Base-by-base conservation (phyloP, 2,113 vertebrate species). In the Prochilodus magdalenae region DNA sequence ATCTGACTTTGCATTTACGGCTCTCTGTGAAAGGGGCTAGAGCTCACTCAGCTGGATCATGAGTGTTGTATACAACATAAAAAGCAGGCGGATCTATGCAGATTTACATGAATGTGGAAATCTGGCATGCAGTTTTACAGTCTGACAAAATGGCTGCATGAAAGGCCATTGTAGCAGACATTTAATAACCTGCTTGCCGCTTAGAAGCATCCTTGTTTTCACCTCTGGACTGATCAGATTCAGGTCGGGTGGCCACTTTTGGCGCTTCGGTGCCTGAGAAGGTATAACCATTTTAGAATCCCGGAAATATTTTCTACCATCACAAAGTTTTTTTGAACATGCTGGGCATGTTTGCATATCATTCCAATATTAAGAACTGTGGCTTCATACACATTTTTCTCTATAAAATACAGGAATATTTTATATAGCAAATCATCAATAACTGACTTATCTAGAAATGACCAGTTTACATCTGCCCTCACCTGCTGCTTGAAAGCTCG, bases 141-240 rank as follows among this genome's bases (percentile, higher is more conserved):
- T 70, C 53, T 30, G 29, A 71, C 13, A 57, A 20, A 33, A 77
- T 22, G 6, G 55, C 16, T 18, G n/a, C 57, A 11, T 73, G 18
- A 6, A 14, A 57, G 47, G 36, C 30, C 26, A 27, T 29, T 62
- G n/a, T 0, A 40, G 70, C 75, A 79, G 72, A 79, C 4, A 60
- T 26, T 57, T 30, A 40, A 51, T 75, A 72, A 83, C 79, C 59
- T 90, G 95, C 80, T 82, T 96, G 96, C 84, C 94, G 95, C 90
- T 93, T 97, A 83, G 90, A 90, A 4, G 90, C 82, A 59, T 95
- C 94, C 30, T 90, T 84, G 91, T 89, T 97, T 89, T 98, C 98
- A 89, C 93, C 93, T 90, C 95, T 94, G 86, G 95, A 91, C 20
- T 94, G 94, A 24, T 97, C 96, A 89, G 90, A 90, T 89, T 98